These are phyloP conservation scores for Hirundo rustica DNA, from an alignment of 2,797 vertebrate species.

Conservation along the genomic window DNA sequence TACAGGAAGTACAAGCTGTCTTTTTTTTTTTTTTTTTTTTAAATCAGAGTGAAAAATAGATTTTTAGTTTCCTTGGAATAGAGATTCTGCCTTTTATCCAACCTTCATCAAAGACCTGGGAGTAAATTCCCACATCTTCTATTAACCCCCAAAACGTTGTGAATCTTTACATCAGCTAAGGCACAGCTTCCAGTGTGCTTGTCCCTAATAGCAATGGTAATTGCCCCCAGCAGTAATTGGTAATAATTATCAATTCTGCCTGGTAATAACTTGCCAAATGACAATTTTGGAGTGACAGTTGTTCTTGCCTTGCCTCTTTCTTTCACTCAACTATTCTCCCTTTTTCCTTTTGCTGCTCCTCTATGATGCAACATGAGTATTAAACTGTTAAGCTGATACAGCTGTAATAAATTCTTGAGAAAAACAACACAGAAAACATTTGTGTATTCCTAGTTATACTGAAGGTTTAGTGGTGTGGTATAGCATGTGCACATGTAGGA, in stretches of 20 bases:
- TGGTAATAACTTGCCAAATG: neutral
- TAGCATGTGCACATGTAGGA: fast-evolving
- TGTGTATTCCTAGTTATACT: neutral
- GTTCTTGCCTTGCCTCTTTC: neutral
- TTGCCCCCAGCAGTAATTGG: neutral
- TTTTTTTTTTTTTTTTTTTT: neutral
- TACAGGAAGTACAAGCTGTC: neutral
- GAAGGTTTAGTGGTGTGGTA: neutral
- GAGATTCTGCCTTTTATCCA: neutral
- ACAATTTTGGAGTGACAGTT: neutral
- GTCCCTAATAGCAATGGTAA: neutral
- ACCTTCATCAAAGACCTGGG: neutral
- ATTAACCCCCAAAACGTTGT: neutral
- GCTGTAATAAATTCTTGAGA: neutral
- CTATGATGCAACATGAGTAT: neutral
- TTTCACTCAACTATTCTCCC: neutral
- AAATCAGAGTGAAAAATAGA: neutral
- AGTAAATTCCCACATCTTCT: neutral
- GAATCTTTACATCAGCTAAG: neutral
- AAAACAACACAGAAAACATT: neutral
- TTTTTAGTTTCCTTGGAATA: neutral
- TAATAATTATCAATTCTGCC: fast-evolving
- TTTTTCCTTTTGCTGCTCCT: neutral
- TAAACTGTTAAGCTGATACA: neutral
- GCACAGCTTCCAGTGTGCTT: neutral